phyloP scores from a whole-genome alignment of 2,113 vertebrate genomes.

The Peromyscus maniculatus region DNA sequence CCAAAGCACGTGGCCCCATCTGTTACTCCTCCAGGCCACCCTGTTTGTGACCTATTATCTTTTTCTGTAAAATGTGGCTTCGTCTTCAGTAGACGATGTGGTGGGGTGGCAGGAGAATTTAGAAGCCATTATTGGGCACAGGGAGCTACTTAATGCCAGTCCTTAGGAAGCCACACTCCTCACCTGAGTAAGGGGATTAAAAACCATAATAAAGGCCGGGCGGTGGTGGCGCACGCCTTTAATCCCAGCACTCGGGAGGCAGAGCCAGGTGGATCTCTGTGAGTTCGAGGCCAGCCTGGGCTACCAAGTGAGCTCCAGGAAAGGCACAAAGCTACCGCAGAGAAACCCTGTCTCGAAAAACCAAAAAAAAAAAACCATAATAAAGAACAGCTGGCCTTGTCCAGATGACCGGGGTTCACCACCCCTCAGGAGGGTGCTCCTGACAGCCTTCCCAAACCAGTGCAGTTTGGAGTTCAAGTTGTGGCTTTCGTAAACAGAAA shows the following conservation, averaged over 20 bases:
- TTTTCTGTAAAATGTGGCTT: constrained; percentile 11
- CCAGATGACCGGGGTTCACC: background rate
- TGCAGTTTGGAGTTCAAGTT: background rate
- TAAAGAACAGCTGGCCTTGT: too few relatives aligned
- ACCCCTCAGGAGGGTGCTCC: background rate
- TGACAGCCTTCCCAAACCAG: background rate
- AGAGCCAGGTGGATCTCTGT: too few relatives aligned
- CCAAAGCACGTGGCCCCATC: background rate
- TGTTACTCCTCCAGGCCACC: background rate
- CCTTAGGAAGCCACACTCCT: background rate
- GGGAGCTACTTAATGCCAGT: background rate
- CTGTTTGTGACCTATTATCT: constrained; percentile 40
- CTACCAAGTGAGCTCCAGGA: too few relatives aligned
- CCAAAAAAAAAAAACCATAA: background rate
- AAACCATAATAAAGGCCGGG: background rate
- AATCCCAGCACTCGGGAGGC: too few relatives aligned
- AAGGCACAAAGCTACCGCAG: too few relatives aligned
- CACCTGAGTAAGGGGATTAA: background rate
- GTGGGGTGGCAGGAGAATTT: background rate
- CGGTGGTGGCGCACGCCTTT: too few relatives aligned
- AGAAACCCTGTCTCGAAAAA: too few relatives aligned
- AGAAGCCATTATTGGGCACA: background rate
- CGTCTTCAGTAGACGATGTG: background rate
- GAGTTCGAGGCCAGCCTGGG: too few relatives aligned
- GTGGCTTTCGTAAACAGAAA: background rate